A percentile compares a stretch with the other conserved stretches of the same genome.
Evolutionary conservation across 2,888 invertebrate species (phyloP).

Genomic region (Syrista parreyssii): DNA sequence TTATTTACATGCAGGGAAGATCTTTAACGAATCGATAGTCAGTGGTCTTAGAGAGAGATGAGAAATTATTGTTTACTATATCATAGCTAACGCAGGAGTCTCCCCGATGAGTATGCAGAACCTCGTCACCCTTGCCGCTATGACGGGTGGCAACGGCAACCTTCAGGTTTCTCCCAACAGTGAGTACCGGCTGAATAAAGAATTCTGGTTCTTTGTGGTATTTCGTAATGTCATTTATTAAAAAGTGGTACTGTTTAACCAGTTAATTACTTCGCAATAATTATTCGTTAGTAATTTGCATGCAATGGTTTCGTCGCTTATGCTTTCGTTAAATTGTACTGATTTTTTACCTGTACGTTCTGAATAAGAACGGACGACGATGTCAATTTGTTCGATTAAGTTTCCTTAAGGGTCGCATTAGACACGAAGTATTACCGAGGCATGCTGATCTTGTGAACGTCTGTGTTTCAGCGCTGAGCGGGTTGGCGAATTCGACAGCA

Average conservation of each 20-base stretch:
- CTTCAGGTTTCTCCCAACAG: constrained; percentile 69
- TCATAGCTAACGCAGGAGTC: constrained; percentile 65
- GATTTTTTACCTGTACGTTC: constrained; percentile 23
- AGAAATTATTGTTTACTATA: background rate
- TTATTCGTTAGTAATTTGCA: background rate
- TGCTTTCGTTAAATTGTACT: constrained; percentile 3
- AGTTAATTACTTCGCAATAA: background rate
- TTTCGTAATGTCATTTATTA: background rate
- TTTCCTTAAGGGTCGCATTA: constrained; percentile 16
- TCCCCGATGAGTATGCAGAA: constrained; percentile 92
- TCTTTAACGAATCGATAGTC: background rate
- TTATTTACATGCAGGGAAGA: constrained; percentile 23
- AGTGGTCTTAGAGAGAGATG: background rate
- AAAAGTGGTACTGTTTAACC: background rate
- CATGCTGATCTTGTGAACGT: constrained; percentile 50
- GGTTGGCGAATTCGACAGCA: constrained; percentile 68
- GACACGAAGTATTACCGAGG: constrained; percentile 40
- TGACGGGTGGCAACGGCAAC: constrained; percentile 71
- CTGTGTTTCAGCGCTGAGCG: constrained; percentile 68
- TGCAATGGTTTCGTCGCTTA: constrained; percentile 23
- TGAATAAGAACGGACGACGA: background rate
- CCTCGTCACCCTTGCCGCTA: constrained; percentile 88
- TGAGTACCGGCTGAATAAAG: constrained; percentile 49
- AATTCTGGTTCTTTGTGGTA: background rate
- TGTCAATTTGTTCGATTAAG: background rate